These are phyloP conservation scores for Sebastes ruberrimus DNA, from an alignment of 2,797 vertebrate species.

Conservation along the genomic window DNA sequence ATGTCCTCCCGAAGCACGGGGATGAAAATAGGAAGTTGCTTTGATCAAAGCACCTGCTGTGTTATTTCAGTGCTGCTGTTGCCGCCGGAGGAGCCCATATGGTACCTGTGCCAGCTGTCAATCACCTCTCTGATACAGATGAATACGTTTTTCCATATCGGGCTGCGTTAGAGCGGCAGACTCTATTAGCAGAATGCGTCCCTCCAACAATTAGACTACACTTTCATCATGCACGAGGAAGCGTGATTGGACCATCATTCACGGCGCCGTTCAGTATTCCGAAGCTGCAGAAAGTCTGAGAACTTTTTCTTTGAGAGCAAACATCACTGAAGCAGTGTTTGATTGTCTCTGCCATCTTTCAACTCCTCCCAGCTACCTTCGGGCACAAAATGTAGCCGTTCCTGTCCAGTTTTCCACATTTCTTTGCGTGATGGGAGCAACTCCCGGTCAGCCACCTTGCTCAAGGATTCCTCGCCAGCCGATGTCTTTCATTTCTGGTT, in stretches of 20 bases:
- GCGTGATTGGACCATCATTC: slow-evolving; percentile 26
- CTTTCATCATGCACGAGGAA: background rate
- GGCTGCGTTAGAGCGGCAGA: slow-evolving; percentile 41
- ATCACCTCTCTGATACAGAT: slow-evolving; percentile 57
- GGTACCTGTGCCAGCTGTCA: slow-evolving; percentile 66
- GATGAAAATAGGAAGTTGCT: slow-evolving; percentile 70
- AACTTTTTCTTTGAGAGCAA: slow-evolving; percentile 32
- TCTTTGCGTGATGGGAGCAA: slow-evolving; percentile 24
- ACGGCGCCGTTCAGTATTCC: slow-evolving; percentile 19
- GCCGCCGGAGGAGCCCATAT: slow-evolving; percentile 47
- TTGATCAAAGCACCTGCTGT: slow-evolving; percentile 74
- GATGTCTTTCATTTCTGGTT: slow-evolving; percentile 18
- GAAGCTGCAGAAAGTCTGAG: slow-evolving; percentile 8
- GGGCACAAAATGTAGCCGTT: slow-evolving; percentile 9
- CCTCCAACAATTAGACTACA: slow-evolving; percentile 45
- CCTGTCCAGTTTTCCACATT: slow-evolving; percentile 19
- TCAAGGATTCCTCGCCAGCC: background rate
- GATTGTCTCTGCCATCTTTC: slow-evolving; percentile 26
- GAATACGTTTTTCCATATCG: slow-evolving; percentile 47
- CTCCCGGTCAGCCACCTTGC: slow-evolving; percentile 1
- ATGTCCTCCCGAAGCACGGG: slow-evolving; percentile 66
- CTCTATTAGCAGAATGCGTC: slow-evolving; percentile 30
- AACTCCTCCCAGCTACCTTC: slow-evolving; percentile 29
- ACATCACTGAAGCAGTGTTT: slow-evolving; percentile 30
- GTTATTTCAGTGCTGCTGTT: slow-evolving; percentile 47